These are phyloP conservation scores for Limonius californicus DNA, from an alignment of 1,140 invertebrate species.

Conservation along the genomic window DNA sequence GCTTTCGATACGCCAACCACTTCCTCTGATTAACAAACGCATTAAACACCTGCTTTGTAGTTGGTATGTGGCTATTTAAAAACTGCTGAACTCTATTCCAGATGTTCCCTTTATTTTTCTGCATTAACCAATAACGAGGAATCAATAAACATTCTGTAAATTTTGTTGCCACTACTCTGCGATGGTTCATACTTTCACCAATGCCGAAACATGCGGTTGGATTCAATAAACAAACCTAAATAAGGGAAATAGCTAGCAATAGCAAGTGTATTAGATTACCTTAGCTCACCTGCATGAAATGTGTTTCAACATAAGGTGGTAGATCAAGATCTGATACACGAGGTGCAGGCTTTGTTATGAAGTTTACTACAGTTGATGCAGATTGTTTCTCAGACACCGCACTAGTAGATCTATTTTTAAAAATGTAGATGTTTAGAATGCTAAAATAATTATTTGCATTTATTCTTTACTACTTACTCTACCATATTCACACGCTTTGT, in stretches of 20 bases:
- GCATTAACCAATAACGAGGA: conserved; percentile 58
- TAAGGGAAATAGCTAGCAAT: conserved; percentile 13
- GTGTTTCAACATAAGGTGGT: conserved; percentile 41
- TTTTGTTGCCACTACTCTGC: conserved; percentile 55
- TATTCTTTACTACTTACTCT: no score
- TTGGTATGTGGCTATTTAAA: conserved; percentile 57
- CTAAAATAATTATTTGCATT: no score
- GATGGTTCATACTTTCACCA: conserved; percentile 58
- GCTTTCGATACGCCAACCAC: conserved; percentile 54
- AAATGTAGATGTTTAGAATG: no score
- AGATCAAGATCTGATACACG: neutral
- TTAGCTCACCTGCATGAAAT: conserved; percentile 47
- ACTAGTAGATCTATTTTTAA: no score
- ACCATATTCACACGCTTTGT: no score
- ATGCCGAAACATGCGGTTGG: conserved; percentile 50
- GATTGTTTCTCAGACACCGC: no score
- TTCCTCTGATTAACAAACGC: conserved; percentile 51
- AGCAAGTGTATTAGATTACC: neutral
- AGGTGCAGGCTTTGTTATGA: neutral
- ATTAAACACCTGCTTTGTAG: conserved; percentile 52
- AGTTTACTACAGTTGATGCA: neutral
- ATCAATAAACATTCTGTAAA: conserved; percentile 55
- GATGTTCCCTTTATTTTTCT: conserved; percentile 59
- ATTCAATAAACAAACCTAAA: conserved; percentile 47
- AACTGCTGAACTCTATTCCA: conserved; percentile 59